Evolutionary conservation across 2,888 invertebrate genomes (phyloP), one percentile per base, ranked within the genome.

Genomic region (Ichneumoninae sp.): DNA sequence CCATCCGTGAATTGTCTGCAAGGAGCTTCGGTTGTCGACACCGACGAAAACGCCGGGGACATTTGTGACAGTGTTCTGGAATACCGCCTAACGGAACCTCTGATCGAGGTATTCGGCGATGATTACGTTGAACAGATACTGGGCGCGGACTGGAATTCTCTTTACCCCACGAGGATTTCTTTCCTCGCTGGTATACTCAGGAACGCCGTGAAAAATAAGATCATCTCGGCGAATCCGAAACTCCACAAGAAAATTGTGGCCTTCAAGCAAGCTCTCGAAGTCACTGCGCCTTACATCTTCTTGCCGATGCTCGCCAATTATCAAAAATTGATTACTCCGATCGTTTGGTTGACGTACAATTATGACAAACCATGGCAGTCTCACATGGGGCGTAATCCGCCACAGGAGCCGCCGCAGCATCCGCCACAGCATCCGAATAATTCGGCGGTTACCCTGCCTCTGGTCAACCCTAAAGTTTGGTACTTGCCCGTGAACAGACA

Each of bases 391-490:
- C 44, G 65, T 8, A 30, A 33, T 65, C 81, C 73, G 36, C 81
- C 69, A 13, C 44, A 66, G 16, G 19, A 50, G 19, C 7, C 7
- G 8, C 22, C 22, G 1, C 22, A 22, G 22, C 22, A 33, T 65
- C 81, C 73, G 36, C 81, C 69, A 13, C 44, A 66, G 16, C 19
- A 50, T 30, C 7, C 3, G 8, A 79, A 79, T 1, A 8, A 16
- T 10, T 7, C 22, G 0, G 4, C 16, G 60, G 26, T 60, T 3
- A 81, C 81, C 70, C 47, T 86, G 52, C 85, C 88, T 19, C 54
- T 89, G 13, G 65, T 86, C 13, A 87, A 89, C 86, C 89, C 89
- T 6, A 83, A 86, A 54, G 36, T 71, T 47, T 87, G 83, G 83
- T 19, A 83, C 6, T 76, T 83, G 22, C 81, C 87, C 50, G 65